Evolutionary conservation across 2,113 vertebrate species (phyloP), one percentile per base, ranked within the genome.

Genomic region (Corythaeola cristata): DNA sequence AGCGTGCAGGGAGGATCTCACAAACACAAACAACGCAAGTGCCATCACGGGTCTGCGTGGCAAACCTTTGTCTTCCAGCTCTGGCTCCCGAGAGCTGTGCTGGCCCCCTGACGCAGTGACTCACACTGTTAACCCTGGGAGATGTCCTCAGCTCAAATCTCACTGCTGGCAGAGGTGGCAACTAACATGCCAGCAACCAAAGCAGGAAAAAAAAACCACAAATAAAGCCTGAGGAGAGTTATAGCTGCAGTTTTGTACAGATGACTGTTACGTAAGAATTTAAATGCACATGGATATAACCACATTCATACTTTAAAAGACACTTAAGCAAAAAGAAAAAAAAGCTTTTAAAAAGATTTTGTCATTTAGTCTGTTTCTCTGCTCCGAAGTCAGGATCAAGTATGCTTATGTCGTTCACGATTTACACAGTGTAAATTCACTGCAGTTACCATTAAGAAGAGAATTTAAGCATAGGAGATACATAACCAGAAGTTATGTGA

Each of bases 41-140:
- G 45, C 1, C 4, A 18, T 7, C 37, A 2, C 0, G 28, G 74
- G 15, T 27, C 64, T 4, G 12, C 5, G 26, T 3, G 39, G 59
- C 20, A 53, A 55, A 76, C 4, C 16, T 16, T 59, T 3, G 12
- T 21, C 32, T 59, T 58, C 27, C 44, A 12, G 10, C 69, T 63
- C 52, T 1, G 0, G 50, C 80, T 62, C 2, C 0, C 33, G 60
- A 78, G 35, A 64, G 78, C 78, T 47, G 33, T 4, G 74, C 74
- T 66, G 69, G 69, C 74, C 5, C 1, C 11, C 8, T 8, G 32
- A 44, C 3, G 1, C n/a, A 6, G 60, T 47, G 86, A 88, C 50
- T 85, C 64, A 56, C 55, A 11, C 49, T 4, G 3, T 32, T 26
- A 67, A 33, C 62, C 67, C 72, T 47, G 88, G 19, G 67, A 45